A percentile compares a stretch with the other conserved stretches of the same genome.
phyloP scores from a whole-genome alignment of 2,113 vertebrate species.

The Sminthopsis crassicaudata region DNA sequence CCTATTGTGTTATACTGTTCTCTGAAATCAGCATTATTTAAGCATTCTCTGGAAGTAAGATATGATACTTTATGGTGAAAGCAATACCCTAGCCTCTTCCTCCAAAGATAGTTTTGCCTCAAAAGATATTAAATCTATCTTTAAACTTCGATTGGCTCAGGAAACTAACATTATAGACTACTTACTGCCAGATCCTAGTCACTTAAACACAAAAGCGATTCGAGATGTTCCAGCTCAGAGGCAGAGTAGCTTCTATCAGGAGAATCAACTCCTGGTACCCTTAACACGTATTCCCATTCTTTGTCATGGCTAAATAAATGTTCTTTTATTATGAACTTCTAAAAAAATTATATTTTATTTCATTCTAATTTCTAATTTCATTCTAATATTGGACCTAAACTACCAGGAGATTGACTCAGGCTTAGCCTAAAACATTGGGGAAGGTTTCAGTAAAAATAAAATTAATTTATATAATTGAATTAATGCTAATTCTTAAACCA shows the following conservation, averaged over 20 bases:
- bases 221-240: not conserved
- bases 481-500: conserved; percentile 23
- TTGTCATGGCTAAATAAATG: not conserved
- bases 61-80: not conserved
- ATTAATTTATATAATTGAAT: conserved; percentile 28
- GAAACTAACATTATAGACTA: not conserved
- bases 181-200: not conserved
- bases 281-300: not conserved
- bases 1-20: not conserved
- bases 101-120: not conserved
- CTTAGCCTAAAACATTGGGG: not conserved
- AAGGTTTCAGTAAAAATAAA: conserved; percentile 45
- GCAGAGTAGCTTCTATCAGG: not conserved
- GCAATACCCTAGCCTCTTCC: not conserved
- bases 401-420: not conserved
- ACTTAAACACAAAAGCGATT: not conserved
- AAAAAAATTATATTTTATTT: not conserved
- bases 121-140: not conserved
- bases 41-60: conserved; percentile 43
- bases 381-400: not conserved
- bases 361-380: conserved; percentile 3
- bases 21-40: conserved; percentile 25
- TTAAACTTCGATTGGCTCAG: not conserved
- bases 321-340: not conserved
- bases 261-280: not conserved